Evolutionary conservation across 2,888 invertebrate genomes (phyloP), one percentile per base, ranked within the genome.

Genomic region (Eucera pruinosa): DNA sequence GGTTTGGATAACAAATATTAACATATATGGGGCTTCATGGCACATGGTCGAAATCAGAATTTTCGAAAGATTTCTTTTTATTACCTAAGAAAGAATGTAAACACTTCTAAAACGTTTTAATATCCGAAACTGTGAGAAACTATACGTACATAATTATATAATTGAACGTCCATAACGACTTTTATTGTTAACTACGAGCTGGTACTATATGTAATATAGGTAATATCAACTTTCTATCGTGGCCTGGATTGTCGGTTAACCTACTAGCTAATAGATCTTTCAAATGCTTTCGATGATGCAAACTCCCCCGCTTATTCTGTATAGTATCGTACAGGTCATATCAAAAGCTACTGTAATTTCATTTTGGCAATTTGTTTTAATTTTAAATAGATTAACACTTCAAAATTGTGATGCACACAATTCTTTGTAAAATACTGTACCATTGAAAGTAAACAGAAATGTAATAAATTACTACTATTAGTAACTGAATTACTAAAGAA

Each of bases 181-280:
- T 7, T 43, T 27, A 74, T 78, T 80, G 78, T 80, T 80, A 67
- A 67, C 61, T 68, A 61, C 39, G 43, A 50, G 47, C 50, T 60
- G 70, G 43, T 80, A 69, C 69, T 68, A 61, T 48, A 52, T 62
- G 69, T 77, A 80, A 74, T 70, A 65, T 33, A 66, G 67, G 67
- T 68, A 83, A 83, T 77, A 79, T 83, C 83, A 68, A 83, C 83
- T 83, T 84, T 83, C 83, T 84, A 83, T 65, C 79, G 48, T 77
- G 79, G 69, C 81, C 83, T 77, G 79, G 71, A 79, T 83, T 55
- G 52, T 58, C 66, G 61, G 69, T 81, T 76, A 73, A 73, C 80
- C 70, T 81, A 74, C 62, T 73, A 68, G 43, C 68, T 70, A 74
- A 83, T 78, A 83, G 75, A 81, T 83, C 83, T 78, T 83, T 83